These are phyloP conservation scores for Melanostoma mellinum DNA, from an alignment of 2,888 invertebrate genomes.

Conservation along the genomic window DNA sequence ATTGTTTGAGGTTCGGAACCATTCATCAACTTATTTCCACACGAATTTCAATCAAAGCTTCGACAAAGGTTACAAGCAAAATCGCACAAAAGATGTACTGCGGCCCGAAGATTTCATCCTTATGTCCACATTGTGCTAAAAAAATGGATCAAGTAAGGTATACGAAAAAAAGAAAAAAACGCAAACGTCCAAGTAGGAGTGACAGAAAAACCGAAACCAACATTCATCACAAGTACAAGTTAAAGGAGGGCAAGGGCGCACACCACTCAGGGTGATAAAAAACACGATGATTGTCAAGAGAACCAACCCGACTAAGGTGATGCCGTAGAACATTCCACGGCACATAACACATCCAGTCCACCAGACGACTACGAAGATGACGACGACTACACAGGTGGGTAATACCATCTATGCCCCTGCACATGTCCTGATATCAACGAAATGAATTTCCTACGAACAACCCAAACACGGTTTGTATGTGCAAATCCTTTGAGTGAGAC, in stretches of 20 bases:
- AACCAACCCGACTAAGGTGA: conserved; percentile 53
- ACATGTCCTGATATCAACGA: conserved; percentile 67
- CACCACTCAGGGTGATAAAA: conserved; percentile 36
- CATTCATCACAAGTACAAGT: conserved; percentile 56
- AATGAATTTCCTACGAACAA: conserved; percentile 54
- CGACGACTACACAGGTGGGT: conserved; percentile 62
- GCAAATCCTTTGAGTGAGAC: conserved; percentile 67
- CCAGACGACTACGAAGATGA: conserved; percentile 35
- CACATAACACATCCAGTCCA: conserved; percentile 18
- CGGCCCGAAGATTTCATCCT: conserved; percentile 48
- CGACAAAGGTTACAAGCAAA: conserved; percentile 46
- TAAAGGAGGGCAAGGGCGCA: conserved; percentile 63
- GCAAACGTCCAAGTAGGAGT: conserved; percentile 27
- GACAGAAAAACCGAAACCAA: conserved; percentile 48
- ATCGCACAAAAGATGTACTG: conserved; percentile 32
- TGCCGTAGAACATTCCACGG: conserved; percentile 44
- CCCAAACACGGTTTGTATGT: conserved; percentile 49
- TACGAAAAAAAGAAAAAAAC: conserved; percentile 12
- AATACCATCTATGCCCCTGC: conserved; percentile 57
- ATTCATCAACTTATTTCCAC: conserved; percentile 45
- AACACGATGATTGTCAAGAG: conserved; percentile 55
- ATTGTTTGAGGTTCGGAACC: conserved; percentile 8
- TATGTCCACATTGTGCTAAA: conserved; percentile 56
- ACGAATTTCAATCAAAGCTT: conserved; percentile 54
- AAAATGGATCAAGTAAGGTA: conserved; percentile 23